These are phyloP conservation scores for Platycnemis pennipes DNA, from an alignment of 2,888 invertebrate species.

Conservation along the genomic window DNA sequence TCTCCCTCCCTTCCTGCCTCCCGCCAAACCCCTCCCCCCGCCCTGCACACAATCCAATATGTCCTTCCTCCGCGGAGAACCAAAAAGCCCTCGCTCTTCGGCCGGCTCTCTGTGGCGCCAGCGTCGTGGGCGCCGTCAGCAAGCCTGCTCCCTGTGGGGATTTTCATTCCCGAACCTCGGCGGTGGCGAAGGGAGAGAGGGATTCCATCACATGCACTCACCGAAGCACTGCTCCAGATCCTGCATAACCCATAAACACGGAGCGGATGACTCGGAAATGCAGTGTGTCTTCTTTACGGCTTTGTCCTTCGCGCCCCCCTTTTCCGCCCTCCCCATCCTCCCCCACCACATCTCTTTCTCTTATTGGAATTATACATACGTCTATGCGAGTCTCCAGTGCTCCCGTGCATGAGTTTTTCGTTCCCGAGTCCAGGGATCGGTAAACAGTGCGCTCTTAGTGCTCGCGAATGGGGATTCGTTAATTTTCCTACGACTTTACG, in stretches of 20 bases:
- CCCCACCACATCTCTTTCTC: neutral
- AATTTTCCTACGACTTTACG: neutral
- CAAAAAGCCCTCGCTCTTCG: neutral
- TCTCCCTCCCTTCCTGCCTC: neutral
- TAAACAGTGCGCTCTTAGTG: neutral
- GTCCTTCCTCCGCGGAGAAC: slow-evolving; percentile 34
- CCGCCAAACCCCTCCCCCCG: neutral
- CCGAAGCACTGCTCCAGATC: slow-evolving; percentile 38
- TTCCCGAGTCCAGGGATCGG: neutral
- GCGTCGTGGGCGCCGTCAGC: neutral
- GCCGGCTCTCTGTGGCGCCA: slow-evolving; percentile 11
- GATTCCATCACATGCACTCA: neutral
- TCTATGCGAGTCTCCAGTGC: neutral
- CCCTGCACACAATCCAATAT: slow-evolving; percentile 65
- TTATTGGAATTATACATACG: neutral
- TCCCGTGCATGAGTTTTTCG: neutral
- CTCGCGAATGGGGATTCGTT: neutral
- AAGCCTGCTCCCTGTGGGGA: neutral
- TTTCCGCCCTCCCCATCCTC: neutral
- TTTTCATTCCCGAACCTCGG: neutral
- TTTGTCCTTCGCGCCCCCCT: neutral
- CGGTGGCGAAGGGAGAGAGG: neutral
- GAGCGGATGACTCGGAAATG: slow-evolving; percentile 32
- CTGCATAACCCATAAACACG: slow-evolving; percentile 44
- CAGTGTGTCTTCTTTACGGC: slow-evolving; percentile 12